Conservation (phyloP, 2,888 invertebrate genomes). For the Dorcus hopei region DNA sequence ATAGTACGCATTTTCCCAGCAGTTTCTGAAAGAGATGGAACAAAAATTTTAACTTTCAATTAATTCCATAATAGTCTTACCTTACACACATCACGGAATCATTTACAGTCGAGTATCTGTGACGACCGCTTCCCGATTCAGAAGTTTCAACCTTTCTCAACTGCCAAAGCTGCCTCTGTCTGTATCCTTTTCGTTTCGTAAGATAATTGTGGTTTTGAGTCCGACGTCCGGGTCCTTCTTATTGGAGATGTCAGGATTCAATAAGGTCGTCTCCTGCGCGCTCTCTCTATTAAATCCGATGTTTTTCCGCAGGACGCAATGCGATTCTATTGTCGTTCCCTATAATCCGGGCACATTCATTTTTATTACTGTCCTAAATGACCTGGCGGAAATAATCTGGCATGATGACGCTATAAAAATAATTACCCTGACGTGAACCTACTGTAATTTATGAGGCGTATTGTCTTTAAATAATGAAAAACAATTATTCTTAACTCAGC, state of each 20-base stretch:
- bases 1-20: no score
- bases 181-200: conserved; percentile 30
- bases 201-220: conserved; percentile 28
- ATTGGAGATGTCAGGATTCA: conserved; percentile 29
- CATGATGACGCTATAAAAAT: no score
- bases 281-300: conserved; percentile 34
- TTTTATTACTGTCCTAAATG: no score
- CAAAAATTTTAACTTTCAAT: no score
- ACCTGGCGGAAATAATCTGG: no score
- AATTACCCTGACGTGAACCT: neutral
- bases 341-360: conserved; percentile 9
- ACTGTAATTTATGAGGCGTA: neutral
- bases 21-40: no score
- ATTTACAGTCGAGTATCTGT: no score
- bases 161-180: conserved; percentile 32
- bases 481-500: no score
- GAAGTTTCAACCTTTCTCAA: conserved; percentile 27
- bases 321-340: conserved; percentile 36
- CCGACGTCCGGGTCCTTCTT: conserved; percentile 28
- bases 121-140: neutral
- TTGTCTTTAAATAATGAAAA: no score
- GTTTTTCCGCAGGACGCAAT: conserved; percentile 37
- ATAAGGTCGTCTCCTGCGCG: conserved; percentile 35
- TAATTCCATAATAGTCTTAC: no score
- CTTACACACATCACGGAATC: no score